These are phyloP conservation scores for Pollenia amentaria DNA, from an alignment of 2,888 invertebrate species.

Conservation along the genomic window DNA sequence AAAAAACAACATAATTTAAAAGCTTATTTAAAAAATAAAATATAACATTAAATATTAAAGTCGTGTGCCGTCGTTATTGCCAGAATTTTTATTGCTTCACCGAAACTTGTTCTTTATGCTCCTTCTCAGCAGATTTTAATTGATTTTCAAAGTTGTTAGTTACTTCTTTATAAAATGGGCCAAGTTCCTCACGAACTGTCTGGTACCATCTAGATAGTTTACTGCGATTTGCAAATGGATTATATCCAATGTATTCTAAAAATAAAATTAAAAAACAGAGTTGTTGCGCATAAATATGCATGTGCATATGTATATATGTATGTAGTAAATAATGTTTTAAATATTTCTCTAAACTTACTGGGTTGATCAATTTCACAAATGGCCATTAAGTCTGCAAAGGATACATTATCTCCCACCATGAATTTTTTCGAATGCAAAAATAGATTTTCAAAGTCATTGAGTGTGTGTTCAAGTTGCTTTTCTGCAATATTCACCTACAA, in stretches of 20 bases:
- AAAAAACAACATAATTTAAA: conserved; percentile 12
- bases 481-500: conserved; percentile 78
- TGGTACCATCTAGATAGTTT: conserved; percentile 88
- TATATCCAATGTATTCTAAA: conserved; percentile 88
- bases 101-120: conserved; percentile 78
- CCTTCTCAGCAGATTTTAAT: conserved; percentile 77
- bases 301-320: background rate
- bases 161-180: conserved; percentile 88
- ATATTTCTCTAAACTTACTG: conserved; percentile 85
- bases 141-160: conserved; percentile 81
- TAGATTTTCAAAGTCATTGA: conserved; percentile 86
- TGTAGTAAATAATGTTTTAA: background rate
- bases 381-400: conserved; percentile 90
- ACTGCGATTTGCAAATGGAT: conserved; percentile 87
- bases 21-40: conserved; percentile 17
- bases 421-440: conserved; percentile 85
- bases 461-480: conserved; percentile 86
- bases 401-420: conserved; percentile 87
- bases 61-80: background rate
- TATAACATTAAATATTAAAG: background rate
- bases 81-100: conserved; percentile 77
- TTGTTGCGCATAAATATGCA: background rate
- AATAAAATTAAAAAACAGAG: conserved; percentile 16
- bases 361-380: conserved; percentile 92
- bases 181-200: conserved; percentile 87